phyloP scores from a whole-genome alignment of 2,113 vertebrate species.

The Raphicerus campestris region DNA sequence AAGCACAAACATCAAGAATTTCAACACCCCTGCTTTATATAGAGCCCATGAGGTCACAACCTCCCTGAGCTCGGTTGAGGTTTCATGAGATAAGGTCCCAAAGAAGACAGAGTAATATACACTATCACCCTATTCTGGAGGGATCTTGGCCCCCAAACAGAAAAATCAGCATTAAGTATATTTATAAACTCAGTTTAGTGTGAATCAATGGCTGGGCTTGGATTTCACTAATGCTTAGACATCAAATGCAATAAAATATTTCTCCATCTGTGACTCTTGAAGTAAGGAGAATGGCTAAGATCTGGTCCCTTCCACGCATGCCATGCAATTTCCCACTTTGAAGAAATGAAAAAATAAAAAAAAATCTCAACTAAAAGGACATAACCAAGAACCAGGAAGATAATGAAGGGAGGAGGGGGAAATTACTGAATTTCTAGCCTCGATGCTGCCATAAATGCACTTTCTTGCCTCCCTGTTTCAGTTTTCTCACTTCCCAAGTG shows the following conservation, averaged over 20 bases:
- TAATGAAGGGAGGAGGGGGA: accelerated
- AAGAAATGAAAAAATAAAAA: conserved; percentile 8
- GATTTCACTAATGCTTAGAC: conserved; percentile 59
- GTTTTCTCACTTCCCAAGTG: neutral
- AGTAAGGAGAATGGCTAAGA: conserved; percentile 18
- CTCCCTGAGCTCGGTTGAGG: conserved; percentile 34
- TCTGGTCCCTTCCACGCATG: neutral
- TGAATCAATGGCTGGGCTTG: conserved; percentile 52
- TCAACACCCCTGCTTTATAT: conserved; percentile 55
- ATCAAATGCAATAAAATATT: conserved; percentile 47
- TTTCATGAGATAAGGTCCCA: conserved; percentile 41
- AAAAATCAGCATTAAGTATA: conserved; percentile 58
- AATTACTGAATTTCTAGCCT: neutral
- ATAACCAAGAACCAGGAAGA: neutral
- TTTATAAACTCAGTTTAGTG: conserved; percentile 56
- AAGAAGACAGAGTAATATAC: conserved; percentile 41
- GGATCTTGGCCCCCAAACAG: conserved; percentile 47
- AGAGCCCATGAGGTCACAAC: conserved; percentile 43
- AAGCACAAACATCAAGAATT: conserved; percentile 26
- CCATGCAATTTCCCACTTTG: neutral
- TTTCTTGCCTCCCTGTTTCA: neutral
- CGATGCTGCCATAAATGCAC: neutral
- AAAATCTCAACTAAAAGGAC: conserved; percentile 7
- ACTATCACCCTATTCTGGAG: conserved; percentile 47
- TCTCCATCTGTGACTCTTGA: conserved; percentile 6